Percentiles rank a stretch among this genome's conserved stretches.
Conservation (phyloP, 2,888 invertebrate genomes). For the Atrina japonica region DNA sequence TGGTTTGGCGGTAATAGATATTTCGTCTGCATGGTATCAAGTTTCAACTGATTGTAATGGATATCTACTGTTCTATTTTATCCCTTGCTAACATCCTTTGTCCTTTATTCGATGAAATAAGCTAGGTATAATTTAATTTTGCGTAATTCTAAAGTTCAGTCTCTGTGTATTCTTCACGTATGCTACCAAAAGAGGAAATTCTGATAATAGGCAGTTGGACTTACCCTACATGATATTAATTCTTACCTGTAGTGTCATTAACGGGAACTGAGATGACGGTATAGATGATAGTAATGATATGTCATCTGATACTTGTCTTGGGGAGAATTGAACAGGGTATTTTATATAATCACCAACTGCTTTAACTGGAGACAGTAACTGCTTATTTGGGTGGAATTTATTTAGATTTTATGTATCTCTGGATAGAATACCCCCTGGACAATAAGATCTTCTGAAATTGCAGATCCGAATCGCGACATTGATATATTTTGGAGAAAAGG, state of each 20-base stretch:
- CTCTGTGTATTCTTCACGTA: background rate
- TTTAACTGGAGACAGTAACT: background rate
- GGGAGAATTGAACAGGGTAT: slow-evolving; percentile 14
- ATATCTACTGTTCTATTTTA: background rate
- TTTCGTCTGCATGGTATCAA: slow-evolving; percentile 4
- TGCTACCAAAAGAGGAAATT: too few relatives aligned
- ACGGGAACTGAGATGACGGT: background rate
- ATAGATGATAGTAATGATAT: background rate
- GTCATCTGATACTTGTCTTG: slow-evolving; percentile 7
- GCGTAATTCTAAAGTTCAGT: background rate
- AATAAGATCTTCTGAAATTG: too few relatives aligned
- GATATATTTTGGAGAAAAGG: too few relatives aligned
- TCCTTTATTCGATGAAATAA: background rate
- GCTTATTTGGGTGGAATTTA: background rate
- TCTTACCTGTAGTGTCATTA: slow-evolving; percentile 7
- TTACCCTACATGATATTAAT: background rate
- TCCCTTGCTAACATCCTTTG: background rate
- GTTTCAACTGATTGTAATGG: background rate
- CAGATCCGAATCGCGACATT: too few relatives aligned
- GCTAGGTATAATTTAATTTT: background rate
- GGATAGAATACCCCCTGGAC: too few relatives aligned
- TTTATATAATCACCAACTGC: slow-evolving; percentile 11
- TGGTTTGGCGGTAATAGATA: slow-evolving; percentile 28
- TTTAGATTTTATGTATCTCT: too few relatives aligned
- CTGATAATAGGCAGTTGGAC: slow-evolving; percentile 4